phyloP scores from a whole-genome alignment of 1,140 invertebrate genomes.

The Whitmania pigra region DNA sequence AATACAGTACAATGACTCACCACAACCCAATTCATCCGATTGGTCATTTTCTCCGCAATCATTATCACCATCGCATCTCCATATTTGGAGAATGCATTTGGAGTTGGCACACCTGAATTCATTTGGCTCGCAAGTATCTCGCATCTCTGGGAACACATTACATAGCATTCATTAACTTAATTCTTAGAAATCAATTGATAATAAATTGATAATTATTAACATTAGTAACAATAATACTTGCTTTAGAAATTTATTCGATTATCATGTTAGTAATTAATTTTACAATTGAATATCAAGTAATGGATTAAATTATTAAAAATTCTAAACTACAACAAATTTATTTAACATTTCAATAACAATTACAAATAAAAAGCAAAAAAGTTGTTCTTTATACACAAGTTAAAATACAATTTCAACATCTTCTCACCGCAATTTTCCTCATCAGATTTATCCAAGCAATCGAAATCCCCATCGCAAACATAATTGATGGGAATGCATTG shows the following conservation, averaged over 20 bases:
- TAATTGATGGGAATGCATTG: conserved; percentile 77
- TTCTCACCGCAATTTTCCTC: conserved; percentile 52
- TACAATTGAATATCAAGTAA: too few species aligned
- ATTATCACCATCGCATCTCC: conserved; percentile 79
- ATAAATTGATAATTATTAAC: too few species aligned
- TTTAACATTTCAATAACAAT: background rate
- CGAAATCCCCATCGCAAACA: conserved; percentile 85
- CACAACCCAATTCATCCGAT: conserved; percentile 47
- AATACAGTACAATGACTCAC: conserved; percentile 28
- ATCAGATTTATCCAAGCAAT: conserved; percentile 86
- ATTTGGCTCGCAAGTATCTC: conserved; percentile 69
- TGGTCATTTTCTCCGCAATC: conserved; percentile 73
- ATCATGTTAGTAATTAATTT: too few species aligned
- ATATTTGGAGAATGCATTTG: conserved; percentile 77
- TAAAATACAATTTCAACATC: background rate
- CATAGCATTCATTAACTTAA: too few species aligned
- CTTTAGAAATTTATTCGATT: too few species aligned
- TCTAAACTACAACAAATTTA: background rate
- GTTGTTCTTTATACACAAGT: background rate
- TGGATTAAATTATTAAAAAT: too few species aligned
- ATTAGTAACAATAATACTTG: too few species aligned
- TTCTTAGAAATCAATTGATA: too few species aligned
- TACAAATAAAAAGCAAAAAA: background rate
- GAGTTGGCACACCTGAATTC: conserved; percentile 75
- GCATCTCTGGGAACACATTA: background rate